These are phyloP conservation scores for Monomorium pharaonis DNA, from an alignment of 1,140 invertebrate genomes.

Conservation along the genomic window DNA sequence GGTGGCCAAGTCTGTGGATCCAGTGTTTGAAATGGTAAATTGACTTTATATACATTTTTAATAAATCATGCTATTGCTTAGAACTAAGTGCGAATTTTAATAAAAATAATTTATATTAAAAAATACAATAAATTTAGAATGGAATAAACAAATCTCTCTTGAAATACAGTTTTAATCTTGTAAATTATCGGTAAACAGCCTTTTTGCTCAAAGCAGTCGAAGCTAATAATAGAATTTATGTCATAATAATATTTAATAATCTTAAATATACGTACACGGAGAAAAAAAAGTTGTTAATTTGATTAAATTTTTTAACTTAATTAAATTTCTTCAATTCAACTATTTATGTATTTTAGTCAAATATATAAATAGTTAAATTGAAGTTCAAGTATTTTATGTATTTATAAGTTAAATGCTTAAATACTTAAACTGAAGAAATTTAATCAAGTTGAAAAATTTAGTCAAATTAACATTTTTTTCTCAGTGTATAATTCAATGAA, in stretches of 20 bases:
- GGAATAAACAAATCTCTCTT: not conserved
- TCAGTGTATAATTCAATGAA: not conserved
- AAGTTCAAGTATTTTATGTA: no score
- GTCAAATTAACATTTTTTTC: no score
- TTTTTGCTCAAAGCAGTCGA: not conserved
- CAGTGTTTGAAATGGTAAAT: conserved; percentile 48
- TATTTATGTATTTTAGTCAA: no score
- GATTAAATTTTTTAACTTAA: no score
- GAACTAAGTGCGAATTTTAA: not conserved
- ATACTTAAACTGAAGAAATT: no score
- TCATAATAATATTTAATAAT: not conserved
- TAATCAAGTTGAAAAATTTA: no score
- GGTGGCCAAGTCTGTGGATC: not conserved
- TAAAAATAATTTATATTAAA: not conserved
- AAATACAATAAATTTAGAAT: conserved; percentile 2
- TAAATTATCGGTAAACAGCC: not conserved
- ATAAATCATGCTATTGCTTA: not conserved
- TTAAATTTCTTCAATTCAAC: no score
- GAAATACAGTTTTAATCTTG: not conserved
- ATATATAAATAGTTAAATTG: no score
- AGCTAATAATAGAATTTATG: not conserved
- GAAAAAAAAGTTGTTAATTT: no score
- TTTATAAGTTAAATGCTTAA: no score
- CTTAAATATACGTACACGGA: not conserved
- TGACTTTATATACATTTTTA: conserved; percentile 10